Conservation (phyloP, 2,797 vertebrate genomes). For the Brachymystax lenok region DNA sequence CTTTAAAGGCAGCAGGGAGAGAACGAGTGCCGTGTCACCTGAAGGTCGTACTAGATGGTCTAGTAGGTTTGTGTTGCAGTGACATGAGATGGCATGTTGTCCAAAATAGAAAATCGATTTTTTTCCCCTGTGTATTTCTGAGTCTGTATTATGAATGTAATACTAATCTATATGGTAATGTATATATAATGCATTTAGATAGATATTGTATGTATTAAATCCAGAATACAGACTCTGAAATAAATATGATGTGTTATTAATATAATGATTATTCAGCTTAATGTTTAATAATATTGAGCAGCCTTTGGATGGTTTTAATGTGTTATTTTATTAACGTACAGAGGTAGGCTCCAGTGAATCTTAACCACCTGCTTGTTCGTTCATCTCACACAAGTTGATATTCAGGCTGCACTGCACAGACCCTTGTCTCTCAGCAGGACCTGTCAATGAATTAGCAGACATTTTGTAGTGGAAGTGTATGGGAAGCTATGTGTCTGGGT, state of each 20-base stretch:
- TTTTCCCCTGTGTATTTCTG: neutral
- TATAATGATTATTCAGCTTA: neutral
- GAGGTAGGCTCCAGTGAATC: neutral
- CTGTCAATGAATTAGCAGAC: neutral
- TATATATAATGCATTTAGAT: neutral
- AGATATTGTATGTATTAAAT: neutral
- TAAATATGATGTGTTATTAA: neutral
- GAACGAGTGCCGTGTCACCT: constrained; percentile 25
- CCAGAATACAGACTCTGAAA: neutral
- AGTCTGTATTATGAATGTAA: neutral
- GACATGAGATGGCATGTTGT: neutral
- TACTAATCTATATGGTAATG: neutral
- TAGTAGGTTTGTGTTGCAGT: neutral
- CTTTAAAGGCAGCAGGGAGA: constrained; percentile 20
- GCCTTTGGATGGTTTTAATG: neutral
- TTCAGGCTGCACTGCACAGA: neutral
- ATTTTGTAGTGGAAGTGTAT: constrained; percentile 18
- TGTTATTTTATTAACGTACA: neutral
- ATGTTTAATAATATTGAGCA: constrained; percentile 1
- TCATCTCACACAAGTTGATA: neutral
- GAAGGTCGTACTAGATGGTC: constrained; percentile 45
- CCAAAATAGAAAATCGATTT: neutral
- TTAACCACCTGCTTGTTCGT: neutral
- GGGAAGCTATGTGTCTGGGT: constrained; percentile 25
- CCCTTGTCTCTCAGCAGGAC: neutral